Conservation (phyloP, 2,888 invertebrate species). For the Luperina nickerlii region DNA sequence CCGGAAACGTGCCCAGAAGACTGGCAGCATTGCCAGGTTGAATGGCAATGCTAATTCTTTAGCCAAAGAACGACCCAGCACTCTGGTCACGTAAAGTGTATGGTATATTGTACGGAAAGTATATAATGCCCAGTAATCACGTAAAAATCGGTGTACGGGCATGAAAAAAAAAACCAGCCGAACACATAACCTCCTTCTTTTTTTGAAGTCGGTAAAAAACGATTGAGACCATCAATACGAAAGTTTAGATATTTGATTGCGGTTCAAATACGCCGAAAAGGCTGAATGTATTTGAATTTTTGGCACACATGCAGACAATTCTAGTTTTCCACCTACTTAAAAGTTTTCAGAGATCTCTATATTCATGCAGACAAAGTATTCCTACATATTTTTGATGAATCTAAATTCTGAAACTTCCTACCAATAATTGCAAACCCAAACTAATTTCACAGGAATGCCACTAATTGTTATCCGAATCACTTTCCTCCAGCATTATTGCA, state of each 20-base stretch:
- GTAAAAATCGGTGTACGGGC: background rate
- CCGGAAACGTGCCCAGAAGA: no score
- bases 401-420: background rate
- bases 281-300: background rate
- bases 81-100: background rate
- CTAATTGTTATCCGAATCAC: constrained; percentile 35
- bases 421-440: constrained; percentile 16
- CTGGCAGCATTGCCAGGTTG: background rate
- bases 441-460: constrained; percentile 3
- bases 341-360: background rate
- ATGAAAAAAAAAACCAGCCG: background rate
- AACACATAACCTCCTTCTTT: no score
- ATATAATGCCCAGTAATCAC: background rate
- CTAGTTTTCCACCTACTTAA: background rate
- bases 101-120: background rate
- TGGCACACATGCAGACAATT: background rate
- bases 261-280: background rate
- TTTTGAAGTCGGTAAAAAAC: background rate
- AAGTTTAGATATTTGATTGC: constrained; percentile 5
- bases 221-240: background rate
- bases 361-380: background rate
- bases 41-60: background rate
- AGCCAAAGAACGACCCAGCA: background rate
- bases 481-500: constrained; percentile 19
- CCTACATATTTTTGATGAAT: background rate